phyloP scores from a whole-genome alignment of 2,797 vertebrate species.

The Heliangelus exortis region DNA sequence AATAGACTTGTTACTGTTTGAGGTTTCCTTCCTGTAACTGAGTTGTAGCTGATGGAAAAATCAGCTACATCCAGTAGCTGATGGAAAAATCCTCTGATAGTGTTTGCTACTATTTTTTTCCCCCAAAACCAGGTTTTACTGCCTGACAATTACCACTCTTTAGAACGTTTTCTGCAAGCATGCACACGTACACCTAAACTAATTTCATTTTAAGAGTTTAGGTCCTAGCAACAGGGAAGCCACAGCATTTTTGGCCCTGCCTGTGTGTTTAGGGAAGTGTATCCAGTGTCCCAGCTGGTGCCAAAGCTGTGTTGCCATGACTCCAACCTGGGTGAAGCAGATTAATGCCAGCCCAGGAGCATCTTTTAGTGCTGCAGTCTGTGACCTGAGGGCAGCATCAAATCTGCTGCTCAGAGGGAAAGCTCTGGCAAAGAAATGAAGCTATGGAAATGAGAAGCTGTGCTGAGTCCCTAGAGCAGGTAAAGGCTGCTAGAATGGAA shows the following conservation, averaged over 20 bases:
- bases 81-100: neutral
- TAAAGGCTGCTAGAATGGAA: neutral
- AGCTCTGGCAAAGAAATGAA: neutral
- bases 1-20: neutral
- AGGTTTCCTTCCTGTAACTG: neutral
- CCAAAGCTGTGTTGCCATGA: neutral
- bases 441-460: neutral
- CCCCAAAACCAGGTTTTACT: accelerated
- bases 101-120: neutral
- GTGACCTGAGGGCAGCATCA: neutral
- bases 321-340: neutral
- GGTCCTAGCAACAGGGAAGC: accelerated
- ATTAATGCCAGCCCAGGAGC: neutral
- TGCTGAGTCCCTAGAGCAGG: neutral
- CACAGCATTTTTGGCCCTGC: neutral
- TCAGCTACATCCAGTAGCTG: neutral
- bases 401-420: neutral
- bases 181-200: accelerated
- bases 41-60: neutral
- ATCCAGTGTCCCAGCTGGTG: neutral
- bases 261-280: neutral
- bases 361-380: neutral
- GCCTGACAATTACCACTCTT: neutral
- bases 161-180: too few relatives aligned
- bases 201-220: accelerated